Conservation (phyloP, 1,140 invertebrate genomes). For the Hypsibius dujardini region DNA sequence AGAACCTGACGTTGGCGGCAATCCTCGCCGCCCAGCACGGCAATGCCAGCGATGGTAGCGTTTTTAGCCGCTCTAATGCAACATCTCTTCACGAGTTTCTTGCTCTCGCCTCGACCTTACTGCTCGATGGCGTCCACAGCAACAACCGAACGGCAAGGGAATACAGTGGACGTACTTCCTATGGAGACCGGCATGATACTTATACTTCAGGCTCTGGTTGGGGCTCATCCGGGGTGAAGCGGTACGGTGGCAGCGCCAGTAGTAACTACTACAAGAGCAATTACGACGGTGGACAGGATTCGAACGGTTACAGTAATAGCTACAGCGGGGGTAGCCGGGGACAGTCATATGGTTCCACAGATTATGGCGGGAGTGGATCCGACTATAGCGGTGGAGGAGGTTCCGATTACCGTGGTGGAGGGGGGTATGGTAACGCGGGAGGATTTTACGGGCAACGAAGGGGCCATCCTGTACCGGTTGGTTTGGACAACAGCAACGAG, state of each 20-base stretch:
- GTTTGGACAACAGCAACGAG: too few relatives aligned
- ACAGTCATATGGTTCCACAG: neutral
- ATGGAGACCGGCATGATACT: slow-evolving; percentile 4
- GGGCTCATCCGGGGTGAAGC: neutral
- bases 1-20: slow-evolving; percentile 4
- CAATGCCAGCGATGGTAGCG: neutral
- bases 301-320: neutral
- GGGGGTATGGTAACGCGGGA: neutral
- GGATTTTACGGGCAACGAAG: neutral
- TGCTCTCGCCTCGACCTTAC: too few relatives aligned
- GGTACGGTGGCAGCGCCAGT: too few relatives aligned
- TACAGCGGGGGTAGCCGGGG: neutral
- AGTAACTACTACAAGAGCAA: neutral
- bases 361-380: neutral
- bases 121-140: too few relatives aligned
- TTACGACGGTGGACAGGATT: neutral
- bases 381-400: slow-evolving; percentile 2
- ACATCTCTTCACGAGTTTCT: too few relatives aligned
- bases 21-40: neutral
- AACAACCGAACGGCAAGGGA: neutral
- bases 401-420: neutral
- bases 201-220: neutral
- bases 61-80: too few relatives aligned
- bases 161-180: neutral
- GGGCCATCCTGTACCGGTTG: too few relatives aligned